Percentiles rank a stretch among this genome's conserved stretches.
Evolutionary conservation across 2,113 vertebrate genomes (phyloP).

Genomic region (Bungarus multicinctus): DNA sequence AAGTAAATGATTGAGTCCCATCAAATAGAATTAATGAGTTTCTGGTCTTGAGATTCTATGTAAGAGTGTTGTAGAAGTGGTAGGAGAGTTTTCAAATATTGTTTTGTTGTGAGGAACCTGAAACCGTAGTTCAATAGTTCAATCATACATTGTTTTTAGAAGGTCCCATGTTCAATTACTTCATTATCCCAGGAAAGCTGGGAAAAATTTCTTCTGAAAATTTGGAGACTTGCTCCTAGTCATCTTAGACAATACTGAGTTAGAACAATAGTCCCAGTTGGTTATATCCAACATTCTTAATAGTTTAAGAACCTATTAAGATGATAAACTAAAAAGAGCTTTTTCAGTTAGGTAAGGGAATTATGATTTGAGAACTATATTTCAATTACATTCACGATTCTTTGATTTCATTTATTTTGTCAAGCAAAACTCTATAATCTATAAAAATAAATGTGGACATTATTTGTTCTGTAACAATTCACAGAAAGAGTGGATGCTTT

Average conservation of each 20-base stretch:
- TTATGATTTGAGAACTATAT: slow-evolving; percentile 18
- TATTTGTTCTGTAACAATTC: not conserved
- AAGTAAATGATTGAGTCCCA: too few species aligned
- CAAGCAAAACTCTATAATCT: not conserved
- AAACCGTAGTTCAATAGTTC: not conserved
- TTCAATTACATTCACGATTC: slow-evolving; percentile 29
- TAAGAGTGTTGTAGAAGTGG: not conserved
- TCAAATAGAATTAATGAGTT: too few species aligned
- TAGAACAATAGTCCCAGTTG: not conserved
- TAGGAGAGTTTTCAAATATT: slow-evolving; percentile 2
- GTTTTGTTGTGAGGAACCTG: slow-evolving; percentile 3
- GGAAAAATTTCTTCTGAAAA: not conserved
- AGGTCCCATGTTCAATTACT: not conserved
- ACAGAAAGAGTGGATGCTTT: not conserved
- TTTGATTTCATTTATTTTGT: not conserved
- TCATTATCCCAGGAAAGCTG: not conserved
- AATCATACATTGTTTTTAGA: not conserved
- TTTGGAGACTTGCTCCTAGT: not conserved
- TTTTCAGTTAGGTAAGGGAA: not conserved
- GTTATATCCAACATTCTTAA: not conserved
- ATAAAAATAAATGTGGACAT: not conserved
- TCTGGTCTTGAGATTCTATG: not conserved
- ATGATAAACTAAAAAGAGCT: not conserved
- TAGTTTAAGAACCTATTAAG: too few species aligned
- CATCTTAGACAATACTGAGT: not conserved